These are phyloP conservation scores for Trinorchestia longiramus DNA, from an alignment of 1,140 invertebrate genomes.

Conservation along the genomic window DNA sequence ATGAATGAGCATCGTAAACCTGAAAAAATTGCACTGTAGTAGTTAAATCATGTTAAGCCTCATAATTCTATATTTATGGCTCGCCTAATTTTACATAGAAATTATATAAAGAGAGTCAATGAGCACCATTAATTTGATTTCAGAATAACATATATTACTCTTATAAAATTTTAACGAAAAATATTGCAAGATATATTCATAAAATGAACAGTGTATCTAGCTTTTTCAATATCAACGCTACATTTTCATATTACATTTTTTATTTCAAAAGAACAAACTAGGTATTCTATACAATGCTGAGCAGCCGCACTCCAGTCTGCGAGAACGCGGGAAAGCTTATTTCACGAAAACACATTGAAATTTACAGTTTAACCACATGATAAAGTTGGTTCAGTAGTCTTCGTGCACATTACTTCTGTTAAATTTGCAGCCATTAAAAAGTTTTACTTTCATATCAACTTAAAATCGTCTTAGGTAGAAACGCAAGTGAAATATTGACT, in stretches of 20 bases:
- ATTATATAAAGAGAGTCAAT: neutral
- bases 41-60: neutral
- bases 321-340: neutral
- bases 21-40: conserved; percentile 19
- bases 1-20: neutral
- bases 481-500: neutral
- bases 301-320: neutral
- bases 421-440: neutral
- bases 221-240: neutral
- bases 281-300: neutral
- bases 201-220: neutral
- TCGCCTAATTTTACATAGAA: neutral
- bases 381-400: neutral
- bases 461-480: neutral
- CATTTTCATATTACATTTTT: neutral
- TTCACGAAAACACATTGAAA: neutral
- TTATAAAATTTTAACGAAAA: neutral
- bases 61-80: neutral
- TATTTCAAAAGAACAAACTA: neutral
- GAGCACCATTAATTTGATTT: neutral
- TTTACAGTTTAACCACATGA: neutral
- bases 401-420: neutral
- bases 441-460: neutral
- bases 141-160: neutral
- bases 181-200: neutral